These are phyloP conservation scores for Drosophila micromelanica DNA, from an alignment of 1,140 invertebrate species.

Conservation along the genomic window DNA sequence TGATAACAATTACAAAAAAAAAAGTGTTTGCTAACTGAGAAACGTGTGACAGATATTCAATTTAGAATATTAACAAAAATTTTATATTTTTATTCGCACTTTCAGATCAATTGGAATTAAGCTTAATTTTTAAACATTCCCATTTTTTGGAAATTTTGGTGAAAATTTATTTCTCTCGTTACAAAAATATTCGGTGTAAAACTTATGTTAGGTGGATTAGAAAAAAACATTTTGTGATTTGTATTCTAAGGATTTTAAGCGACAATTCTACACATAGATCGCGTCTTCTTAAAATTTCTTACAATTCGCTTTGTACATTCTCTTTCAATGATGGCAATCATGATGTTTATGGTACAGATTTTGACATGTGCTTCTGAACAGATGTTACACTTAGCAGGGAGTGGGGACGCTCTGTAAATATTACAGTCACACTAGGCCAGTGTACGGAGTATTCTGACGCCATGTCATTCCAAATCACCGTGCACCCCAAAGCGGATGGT, in stretches of 20 bases:
- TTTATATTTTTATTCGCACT: too few relatives aligned
- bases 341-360: slow-evolving; percentile 50
- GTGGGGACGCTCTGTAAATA: slow-evolving; percentile 65
- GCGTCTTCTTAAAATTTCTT: slow-evolving; percentile 37
- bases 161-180: slow-evolving; percentile 36
- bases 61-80: too few relatives aligned
- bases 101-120: not conserved
- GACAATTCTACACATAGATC: slow-evolving; percentile 41
- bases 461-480: slow-evolving; percentile 77
- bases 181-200: slow-evolving; percentile 59
- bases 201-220: slow-evolving; percentile 68
- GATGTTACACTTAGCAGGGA: slow-evolving; percentile 54
- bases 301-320: slow-evolving; percentile 66
- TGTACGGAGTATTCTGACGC: slow-evolving; percentile 30
- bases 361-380: slow-evolving; percentile 40
- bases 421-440: slow-evolving; percentile 59
- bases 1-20: not conserved
- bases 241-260: slow-evolving; percentile 43
- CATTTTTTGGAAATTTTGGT: slow-evolving; percentile 22
- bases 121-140: not conserved
- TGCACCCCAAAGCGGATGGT: slow-evolving; percentile 77
- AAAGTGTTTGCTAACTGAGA: not conserved
- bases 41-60: not conserved
- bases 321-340: slow-evolving; percentile 73
- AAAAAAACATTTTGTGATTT: slow-evolving; percentile 55